Conservation (phyloP, 2,888 invertebrate species). For the Rhogogaster chlorosoma region DNA sequence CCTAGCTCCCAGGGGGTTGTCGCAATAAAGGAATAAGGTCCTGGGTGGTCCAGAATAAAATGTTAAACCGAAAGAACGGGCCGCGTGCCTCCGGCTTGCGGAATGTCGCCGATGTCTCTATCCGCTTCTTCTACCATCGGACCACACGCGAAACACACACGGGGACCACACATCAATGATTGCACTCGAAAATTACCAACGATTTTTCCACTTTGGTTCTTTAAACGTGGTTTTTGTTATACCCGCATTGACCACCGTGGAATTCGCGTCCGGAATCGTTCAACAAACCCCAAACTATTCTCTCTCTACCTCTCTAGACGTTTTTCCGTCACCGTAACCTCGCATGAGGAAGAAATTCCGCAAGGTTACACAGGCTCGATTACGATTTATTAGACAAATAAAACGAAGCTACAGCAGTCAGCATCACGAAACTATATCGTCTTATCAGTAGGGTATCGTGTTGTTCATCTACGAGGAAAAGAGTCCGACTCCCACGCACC, state of each 20-base stretch:
- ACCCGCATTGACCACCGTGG: background rate
- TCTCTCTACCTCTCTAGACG: background rate
- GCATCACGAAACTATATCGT: background rate
- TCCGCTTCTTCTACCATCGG: conserved; percentile 74
- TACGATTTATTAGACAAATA: background rate
- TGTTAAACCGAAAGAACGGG: conserved; percentile 69
- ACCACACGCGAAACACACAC: conserved; percentile 69
- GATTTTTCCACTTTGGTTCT: conserved; percentile 73
- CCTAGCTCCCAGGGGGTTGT: background rate
- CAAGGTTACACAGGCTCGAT: conserved; percentile 2
- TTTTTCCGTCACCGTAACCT: background rate
- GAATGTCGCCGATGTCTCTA: conserved; percentile 78
- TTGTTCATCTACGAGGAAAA: conserved; percentile 2
- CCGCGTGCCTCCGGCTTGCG: conserved; percentile 68
- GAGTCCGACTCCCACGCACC: conserved; percentile 30
- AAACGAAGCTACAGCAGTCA: background rate
- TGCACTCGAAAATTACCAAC: conserved; percentile 75
- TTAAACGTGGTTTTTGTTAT: conserved; percentile 71
- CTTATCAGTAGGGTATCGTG: background rate
- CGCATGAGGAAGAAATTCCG: conserved; percentile 13
- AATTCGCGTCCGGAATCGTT: conserved; percentile 65
- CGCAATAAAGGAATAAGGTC: conserved; percentile 54
- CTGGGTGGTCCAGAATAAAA: conserved; percentile 74
- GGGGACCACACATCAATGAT: conserved; percentile 38
- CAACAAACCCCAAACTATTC: conserved; percentile 8